Base-by-base conservation (phyloP, 2,888 invertebrate species). In the Rhingia rostrata region DNA sequence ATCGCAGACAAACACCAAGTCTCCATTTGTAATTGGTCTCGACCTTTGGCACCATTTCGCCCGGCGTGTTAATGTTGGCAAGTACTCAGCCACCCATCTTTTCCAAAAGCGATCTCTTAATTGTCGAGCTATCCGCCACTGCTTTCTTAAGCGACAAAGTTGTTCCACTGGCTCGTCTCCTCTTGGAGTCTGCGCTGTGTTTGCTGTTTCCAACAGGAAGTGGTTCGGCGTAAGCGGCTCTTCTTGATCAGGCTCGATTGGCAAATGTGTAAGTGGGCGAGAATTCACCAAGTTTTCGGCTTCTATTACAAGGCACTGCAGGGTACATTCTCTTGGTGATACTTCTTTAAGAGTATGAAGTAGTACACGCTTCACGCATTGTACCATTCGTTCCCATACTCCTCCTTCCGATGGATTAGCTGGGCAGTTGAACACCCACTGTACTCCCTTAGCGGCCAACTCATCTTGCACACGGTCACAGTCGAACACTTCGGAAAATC, bases 221-320 rank as follows among this genome's bases (percentile, higher is more conserved):
- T 69, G 69, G 14, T 77, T 22, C n/a, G 63, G 69, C 9, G 77
- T 77, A 32, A 69, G 22, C 2, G 54, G 77, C 45, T 77, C 51
- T 9, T 22, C 33, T 3, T 43, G n/a, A 12, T 43, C 43, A 2
- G 77, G 39, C n/a, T 51, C 30, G 9, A 45, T 47, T 4, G 61
- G 61, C 9, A 72, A 41, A 4, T 72, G 61, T 2, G 61, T 72
- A 9, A 72, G 33, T 7, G 72, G 53, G 4, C 63, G 10, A 3
- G 12, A 47, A 6, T 61, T 61, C 0, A 61, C 47, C 3, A 61
- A 10, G 9, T 60, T 60, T 6, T 66, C 54, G 0, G 56, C 43
- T 14, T 47, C 47, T 7, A 54, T 37, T 4, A 56, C 10, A 9
- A 73, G 39, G 22, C 53, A 53, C 10, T 53, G 64, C 2, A 74